Evolutionary conservation across 2,888 invertebrate species (phyloP), one percentile per base, ranked within the genome.

Genomic region (Drosophila greeni): DNA sequence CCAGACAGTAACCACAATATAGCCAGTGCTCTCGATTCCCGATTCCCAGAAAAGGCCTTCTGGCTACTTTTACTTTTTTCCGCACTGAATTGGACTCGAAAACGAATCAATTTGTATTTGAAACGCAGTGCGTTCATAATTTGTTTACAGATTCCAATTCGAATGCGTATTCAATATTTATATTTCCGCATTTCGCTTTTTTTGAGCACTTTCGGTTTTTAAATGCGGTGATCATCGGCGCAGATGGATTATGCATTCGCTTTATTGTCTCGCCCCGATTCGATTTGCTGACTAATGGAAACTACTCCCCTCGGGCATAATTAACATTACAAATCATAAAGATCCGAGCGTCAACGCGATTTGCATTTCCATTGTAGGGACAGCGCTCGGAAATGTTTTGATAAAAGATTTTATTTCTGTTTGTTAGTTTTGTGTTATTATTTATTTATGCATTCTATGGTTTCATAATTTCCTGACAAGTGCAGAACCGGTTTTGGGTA

Each of bases 241-340:
- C 26, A 33, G 43, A 33, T 62, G 45, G 47, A 54, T 53, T 65
- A 49, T 51, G 60, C 74, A 74, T 76, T 79, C 57, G 55, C 55
- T 68, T 61, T 66, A 72, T 82, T 74, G 66, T 67, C 70, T 59
- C 43, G 45, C 36, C 57, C 29, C 58, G 12, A 60, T 55, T 61
- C 60, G 67, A 60, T 70, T 59, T 71, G 70, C 69, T 84, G 80
- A 81, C 83, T 81, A 81, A 81, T 81, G 73, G 70, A 75, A 65
- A 56, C 37, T 62, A 34, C 45, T 47, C 39, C 36, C 34, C 29
- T 73, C 70, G 51, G 66, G 66, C 72, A 74, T 81, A 78, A 81
- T 83, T 81, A 85, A 75, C 85, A 75, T 83, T 80, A 82, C 72
- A 80, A 84, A 82, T 79, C 76, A 83, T 74, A 81, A 77, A 81